Evolutionary conservation across 2,797 vertebrate species (phyloP).

Genomic region (Iguana delicatissima): DNA sequence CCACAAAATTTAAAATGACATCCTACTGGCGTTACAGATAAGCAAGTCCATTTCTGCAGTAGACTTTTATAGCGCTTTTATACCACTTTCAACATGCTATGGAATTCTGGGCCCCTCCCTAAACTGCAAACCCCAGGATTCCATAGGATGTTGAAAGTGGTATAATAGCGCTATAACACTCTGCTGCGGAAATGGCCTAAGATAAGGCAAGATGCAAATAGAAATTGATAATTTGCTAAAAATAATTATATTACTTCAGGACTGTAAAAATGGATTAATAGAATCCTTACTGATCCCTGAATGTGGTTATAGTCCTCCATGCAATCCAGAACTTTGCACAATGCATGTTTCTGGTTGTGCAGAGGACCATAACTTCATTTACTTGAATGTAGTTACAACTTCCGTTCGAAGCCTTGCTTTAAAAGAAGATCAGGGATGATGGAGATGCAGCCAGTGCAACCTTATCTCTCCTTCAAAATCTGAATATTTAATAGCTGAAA

Average conservation of each 20-base stretch:
- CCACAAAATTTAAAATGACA: not conserved
- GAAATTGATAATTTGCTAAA: not conserved
- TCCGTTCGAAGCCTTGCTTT: not conserved
- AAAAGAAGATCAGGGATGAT: not conserved
- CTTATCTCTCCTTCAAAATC: not conserved
- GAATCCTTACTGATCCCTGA: not conserved
- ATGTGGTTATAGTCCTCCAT: not conserved
- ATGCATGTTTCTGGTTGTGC: not conserved
- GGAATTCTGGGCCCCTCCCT: no score
- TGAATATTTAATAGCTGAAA: not conserved
- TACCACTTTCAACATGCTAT: no score
- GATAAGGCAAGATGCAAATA: not conserved
- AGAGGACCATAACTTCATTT: not conserved
- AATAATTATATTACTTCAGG: not conserved
- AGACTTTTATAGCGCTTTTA: no score
- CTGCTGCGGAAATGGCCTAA: no score
- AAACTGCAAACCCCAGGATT: no score
- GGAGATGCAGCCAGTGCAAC: not conserved
- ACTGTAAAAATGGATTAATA: not conserved
- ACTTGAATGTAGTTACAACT: not conserved
- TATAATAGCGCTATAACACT: no score
- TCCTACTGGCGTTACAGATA: not conserved
- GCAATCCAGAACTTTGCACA: not conserved
- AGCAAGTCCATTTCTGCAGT: not conserved
- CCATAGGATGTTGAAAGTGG: no score